Percentiles rank a stretch among this genome's conserved stretches.
These are phyloP conservation scores for Drosophila tsacasi DNA, from an alignment of 1,140 invertebrate species.

Conservation along the genomic window DNA sequence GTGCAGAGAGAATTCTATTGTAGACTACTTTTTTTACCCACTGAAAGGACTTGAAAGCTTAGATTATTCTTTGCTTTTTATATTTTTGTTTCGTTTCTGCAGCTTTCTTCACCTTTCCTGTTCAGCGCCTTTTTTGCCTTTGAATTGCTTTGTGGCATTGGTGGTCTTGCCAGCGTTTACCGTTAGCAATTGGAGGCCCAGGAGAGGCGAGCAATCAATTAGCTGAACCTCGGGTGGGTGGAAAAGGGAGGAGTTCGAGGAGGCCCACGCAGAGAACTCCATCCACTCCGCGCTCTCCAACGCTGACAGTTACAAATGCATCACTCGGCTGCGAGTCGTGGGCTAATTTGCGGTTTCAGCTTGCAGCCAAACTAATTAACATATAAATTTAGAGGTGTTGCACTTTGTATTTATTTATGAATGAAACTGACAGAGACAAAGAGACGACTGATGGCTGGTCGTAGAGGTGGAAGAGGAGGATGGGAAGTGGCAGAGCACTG, in stretches of 20 bases:
- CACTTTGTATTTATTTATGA: slow-evolving; percentile 69
- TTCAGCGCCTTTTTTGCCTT: slow-evolving; percentile 4
- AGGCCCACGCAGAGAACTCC: slow-evolving; percentile 41
- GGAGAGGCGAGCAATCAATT: slow-evolving; percentile 63
- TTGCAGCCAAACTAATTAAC: slow-evolving; percentile 59
- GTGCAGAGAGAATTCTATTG: slow-evolving; percentile 39
- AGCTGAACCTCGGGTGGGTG: slow-evolving; percentile 48
- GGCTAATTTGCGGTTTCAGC: slow-evolving; percentile 63
- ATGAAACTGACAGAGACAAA: slow-evolving; percentile 62
- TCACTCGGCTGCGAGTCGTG: slow-evolving; percentile 38
- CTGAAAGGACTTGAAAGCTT: slow-evolving; percentile 42
- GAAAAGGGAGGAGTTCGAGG: slow-evolving; percentile 5
- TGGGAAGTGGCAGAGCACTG: slow-evolving; percentile 22
- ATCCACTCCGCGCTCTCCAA: slow-evolving; percentile 5
- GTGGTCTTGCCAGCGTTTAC: slow-evolving; percentile 38
- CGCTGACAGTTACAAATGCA: slow-evolving; percentile 67
- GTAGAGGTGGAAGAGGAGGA: slow-evolving; percentile 41
- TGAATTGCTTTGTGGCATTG: slow-evolving; percentile 23
- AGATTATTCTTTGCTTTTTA: slow-evolving; percentile 14
- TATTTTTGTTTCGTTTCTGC: slow-evolving; percentile 9
- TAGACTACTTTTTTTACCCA: slow-evolving; percentile 8
- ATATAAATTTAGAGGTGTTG: slow-evolving; percentile 72
- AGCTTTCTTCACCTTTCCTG: slow-evolving; percentile 6
- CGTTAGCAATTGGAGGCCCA: slow-evolving; percentile 51
- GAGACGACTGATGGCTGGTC: slow-evolving; percentile 13